A percentile compares a stretch with the other conserved stretches of the same genome.
Conservation (phyloP, 2,888 invertebrate genomes). For the Geotrupes spiniger region DNA sequence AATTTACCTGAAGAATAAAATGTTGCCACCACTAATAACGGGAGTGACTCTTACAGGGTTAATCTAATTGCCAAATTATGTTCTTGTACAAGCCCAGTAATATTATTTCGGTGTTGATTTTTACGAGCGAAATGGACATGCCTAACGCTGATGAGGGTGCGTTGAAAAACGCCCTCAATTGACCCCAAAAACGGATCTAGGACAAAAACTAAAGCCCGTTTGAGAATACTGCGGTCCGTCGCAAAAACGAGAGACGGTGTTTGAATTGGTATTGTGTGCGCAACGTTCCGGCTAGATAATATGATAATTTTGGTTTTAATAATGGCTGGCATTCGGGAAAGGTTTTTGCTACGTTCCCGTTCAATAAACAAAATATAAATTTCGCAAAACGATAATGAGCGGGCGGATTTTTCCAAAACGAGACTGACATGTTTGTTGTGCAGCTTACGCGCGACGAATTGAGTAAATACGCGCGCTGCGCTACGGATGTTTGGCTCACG, state of each 20-base stretch:
- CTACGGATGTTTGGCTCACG: neutral
- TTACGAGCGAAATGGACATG: neutral
- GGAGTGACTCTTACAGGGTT: too few species aligned
- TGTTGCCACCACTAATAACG: too few species aligned
- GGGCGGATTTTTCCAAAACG: neutral
- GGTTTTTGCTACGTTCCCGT: neutral
- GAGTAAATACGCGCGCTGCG: neutral
- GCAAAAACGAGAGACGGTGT: constrained; percentile 32
- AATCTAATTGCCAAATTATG: too few species aligned
- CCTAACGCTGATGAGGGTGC: constrained; percentile 27
- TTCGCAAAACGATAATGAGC: constrained; percentile 1
- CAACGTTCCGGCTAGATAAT: constrained; percentile 26
- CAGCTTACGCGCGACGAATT: constrained; percentile 2
- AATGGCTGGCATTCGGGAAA: neutral
- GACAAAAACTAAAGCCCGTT: constrained; percentile 33
- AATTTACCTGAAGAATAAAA: too few species aligned
- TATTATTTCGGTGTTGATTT: neutral
- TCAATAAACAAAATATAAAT: constrained; percentile 6
- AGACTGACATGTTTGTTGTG: constrained; percentile 4
- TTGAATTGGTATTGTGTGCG: constrained; percentile 33
- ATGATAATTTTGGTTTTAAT: constrained; percentile 23
- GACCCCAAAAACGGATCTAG: constrained; percentile 33
- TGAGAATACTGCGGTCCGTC: constrained; percentile 25
- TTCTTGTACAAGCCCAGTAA: too few species aligned
- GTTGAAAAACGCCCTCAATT: constrained; percentile 34